Evolutionary conservation across 2,888 invertebrate species (phyloP), one percentile per base, ranked within the genome.

Genomic region (Theretra japonica): DNA sequence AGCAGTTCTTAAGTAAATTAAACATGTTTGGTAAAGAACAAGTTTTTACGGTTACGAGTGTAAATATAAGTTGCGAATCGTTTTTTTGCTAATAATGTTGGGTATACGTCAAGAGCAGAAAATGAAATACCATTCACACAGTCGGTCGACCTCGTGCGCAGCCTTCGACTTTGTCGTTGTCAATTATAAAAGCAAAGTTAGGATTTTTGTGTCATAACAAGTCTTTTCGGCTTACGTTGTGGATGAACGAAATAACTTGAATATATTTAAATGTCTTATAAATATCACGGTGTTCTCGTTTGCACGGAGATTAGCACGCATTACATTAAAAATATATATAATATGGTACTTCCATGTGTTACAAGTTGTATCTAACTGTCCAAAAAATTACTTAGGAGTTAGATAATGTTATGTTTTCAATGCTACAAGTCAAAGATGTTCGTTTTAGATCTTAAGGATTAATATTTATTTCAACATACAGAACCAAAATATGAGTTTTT

Each of bases 101-200:
- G 41, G 23, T 65, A 23, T 71, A 73, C 65, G 70, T 70, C 70
- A 75, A 70, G 75, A 74, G 65, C 73, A 74, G 76, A 80, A 80
- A 78, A 79, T 79, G 80, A 78, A 82, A 80, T 80, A 79, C 83
- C 82, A 81, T 81, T 86, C 84, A 84, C 87, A 87, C 87, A 86
- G 88, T 88, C 88, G 87, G 78, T 76, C 85, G 90, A 89, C 92
- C 90, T 91, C 89, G 87, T 77, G 74, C 90, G 89, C 88, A 88
- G 89, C 89, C 88, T 90, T 89, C 90, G 86, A 87, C 70, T 76
- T 75, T 53, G 70, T 62, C 53, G 53, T 17, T 28, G n/a, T 53
- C 53, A 62, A 50, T 70, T 23, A 25, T 59, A 59, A 73, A 59
- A 70, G 65, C 72, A 65, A 72, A 62, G 60, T 70, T 41, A 11